A percentile compares a stretch with the other conserved stretches of the same genome.
phyloP scores from a whole-genome alignment of 2,797 vertebrate genomes.

The Buphagus erythrorhynchus region DNA sequence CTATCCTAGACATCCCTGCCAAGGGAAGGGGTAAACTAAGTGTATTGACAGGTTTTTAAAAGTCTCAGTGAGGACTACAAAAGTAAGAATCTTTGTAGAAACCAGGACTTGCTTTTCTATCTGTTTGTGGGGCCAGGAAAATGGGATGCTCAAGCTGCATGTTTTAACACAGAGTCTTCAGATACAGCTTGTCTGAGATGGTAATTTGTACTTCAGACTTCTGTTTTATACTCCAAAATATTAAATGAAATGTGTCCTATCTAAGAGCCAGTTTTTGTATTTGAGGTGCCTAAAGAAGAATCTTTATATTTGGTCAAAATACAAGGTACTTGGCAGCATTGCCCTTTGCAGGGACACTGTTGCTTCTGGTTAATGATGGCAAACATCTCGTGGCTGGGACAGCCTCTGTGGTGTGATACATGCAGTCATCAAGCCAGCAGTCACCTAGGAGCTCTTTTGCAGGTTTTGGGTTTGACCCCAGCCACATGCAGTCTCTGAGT shows the following conservation, averaged over 20 bases:
- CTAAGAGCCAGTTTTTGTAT: not conserved
- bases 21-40: not conserved
- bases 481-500: not conserved
- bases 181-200: not conserved
- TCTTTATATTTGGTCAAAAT: not conserved
- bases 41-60: not conserved
- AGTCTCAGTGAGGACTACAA: not conserved
- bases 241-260: not conserved
- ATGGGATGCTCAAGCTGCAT: not conserved
- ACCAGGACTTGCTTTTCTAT: not conserved
- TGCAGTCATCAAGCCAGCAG: not conserved
- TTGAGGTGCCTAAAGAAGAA: not conserved
- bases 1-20: not conserved
- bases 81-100: not conserved
- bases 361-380: not conserved
- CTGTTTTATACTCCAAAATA: not conserved
- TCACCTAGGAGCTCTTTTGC: not conserved
- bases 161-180: not conserved
- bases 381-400: not conserved
- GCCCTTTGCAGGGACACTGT: not conserved
- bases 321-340: not conserved
- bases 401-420: not conserved
- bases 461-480: slow-evolving; percentile 2
- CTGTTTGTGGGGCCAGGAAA: not conserved
- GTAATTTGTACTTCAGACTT: not conserved